Conservation (phyloP, 2,113 vertebrate species). For the Cavia aperea region DNA sequence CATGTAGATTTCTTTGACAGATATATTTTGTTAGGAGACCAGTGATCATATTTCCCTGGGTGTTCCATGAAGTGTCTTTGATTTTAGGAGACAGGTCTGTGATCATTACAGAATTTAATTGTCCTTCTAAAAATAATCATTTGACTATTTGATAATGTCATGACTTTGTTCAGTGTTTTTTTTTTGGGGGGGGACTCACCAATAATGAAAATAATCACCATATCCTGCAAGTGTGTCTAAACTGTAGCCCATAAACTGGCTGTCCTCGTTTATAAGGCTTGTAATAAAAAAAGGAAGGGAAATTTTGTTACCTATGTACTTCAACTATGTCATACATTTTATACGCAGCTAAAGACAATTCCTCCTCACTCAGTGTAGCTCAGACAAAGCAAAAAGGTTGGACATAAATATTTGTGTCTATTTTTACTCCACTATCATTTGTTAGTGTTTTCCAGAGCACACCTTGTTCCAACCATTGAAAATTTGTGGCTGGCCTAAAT, state of each 20-base stretch:
- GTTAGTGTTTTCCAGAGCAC: neutral
- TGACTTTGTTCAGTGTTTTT: slow-evolving; percentile 10
- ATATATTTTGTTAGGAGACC: slow-evolving; percentile 15
- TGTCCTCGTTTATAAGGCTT: neutral
- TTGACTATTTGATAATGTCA: slow-evolving; percentile 6
- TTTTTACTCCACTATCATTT: neutral
- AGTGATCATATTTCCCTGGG: neutral
- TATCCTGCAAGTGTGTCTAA: neutral
- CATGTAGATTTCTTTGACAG: neutral
- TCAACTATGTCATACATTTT: neutral
- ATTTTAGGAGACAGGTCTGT: slow-evolving; percentile 42
- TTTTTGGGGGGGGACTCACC: neutral
- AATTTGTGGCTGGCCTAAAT: neutral
- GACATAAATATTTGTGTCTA: neutral
- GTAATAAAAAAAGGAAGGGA: neutral
- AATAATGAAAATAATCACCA: neutral
- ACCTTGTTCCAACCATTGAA: neutral
- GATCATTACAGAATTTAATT: slow-evolving; percentile 21
- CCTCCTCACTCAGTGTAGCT: neutral
- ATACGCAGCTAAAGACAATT: neutral
- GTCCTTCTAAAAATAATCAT: neutral
- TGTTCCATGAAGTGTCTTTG: neutral
- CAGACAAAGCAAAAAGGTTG: neutral
- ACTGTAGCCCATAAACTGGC: neutral
- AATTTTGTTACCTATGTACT: neutral